Evolutionary conservation across 2,797 vertebrate species (phyloP), one percentile per base, ranked within the genome.

Genomic region (Urocyon cinereoargenteus): DNA sequence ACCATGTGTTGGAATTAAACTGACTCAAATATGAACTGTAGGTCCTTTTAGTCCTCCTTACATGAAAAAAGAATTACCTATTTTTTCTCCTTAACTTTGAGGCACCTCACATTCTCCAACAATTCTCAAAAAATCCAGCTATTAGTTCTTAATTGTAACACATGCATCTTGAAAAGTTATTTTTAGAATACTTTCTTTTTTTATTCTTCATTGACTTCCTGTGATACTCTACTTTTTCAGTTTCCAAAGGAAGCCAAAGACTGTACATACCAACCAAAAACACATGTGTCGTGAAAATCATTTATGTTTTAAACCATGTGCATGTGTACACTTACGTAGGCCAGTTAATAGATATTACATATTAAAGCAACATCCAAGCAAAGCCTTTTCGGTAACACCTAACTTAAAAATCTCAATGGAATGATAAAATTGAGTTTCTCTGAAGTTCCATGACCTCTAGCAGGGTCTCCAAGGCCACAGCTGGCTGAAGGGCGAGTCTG

Each of bases 401-500:
- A 86, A 59, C 73, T 81, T 85, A 61, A 92, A 96, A 79, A 45
- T 61, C 45, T 61, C 66, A 66, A 15, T 22, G 34, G 82, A 83
- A 90, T 84, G 34, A 68, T 64, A 90, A 96, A 70, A 86, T 28
- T 11, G 11, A 95, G 31, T 6, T 72, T 94, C 31, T 91, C 34
- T 85, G 31, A 66, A 78, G 94, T 40, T 92, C 49, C 34, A 5
- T 81, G 90, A 95, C 72, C 93, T 96, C 72, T 77, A 87, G 36
- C 64, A 82, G 90, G 81, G 40, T 96, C 87, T 85, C 31, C 49
- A 79, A 82, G 91, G 77, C 57, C 82, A 90, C 55, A 94, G 77
- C 84, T 86, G 94, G 90, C 92, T 90, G 92, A 97, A 97, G 94
- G 90, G 85, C 9, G 3, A 62, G 64, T 94, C 84, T 73, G 66